Evolutionary conservation across 2,888 invertebrate genomes (phyloP).

Genomic region (Rotaria magnacalcarata): DNA sequence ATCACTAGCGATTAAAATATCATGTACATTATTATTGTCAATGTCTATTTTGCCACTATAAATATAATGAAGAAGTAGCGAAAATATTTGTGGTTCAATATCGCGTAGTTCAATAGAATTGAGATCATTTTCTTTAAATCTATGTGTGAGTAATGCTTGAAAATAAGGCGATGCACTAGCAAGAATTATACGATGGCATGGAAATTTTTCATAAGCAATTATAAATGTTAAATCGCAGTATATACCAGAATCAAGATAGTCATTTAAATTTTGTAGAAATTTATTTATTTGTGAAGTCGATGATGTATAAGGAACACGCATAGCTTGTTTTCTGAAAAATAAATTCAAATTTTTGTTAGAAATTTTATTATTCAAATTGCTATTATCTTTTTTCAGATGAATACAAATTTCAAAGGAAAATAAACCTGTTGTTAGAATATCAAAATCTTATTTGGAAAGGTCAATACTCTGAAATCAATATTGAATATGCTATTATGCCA

Average conservation of each 20-base stretch:
- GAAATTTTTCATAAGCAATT: background rate
- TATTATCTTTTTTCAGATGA: no score
- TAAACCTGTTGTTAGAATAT: no score
- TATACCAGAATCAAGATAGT: background rate
- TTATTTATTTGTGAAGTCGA: background rate
- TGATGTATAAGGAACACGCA: background rate
- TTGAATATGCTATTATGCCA: no score
- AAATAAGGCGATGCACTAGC: background rate
- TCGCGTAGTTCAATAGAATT: background rate
- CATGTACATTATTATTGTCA: background rate
- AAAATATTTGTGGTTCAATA: background rate
- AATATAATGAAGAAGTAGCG: background rate
- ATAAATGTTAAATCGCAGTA: slow-evolving; percentile 25
- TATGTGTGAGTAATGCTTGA: background rate
- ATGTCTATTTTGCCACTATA: slow-evolving; percentile 3
- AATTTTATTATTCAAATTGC: no score
- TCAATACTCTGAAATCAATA: no score
- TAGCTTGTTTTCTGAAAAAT: background rate
- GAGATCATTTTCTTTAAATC: background rate
- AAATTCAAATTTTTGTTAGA: background rate
- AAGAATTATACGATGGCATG: slow-evolving; percentile 3
- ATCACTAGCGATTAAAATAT: slow-evolving; percentile 1
- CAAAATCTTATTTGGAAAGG: no score
- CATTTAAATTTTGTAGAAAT: background rate
- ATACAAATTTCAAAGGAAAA: no score